Percentiles rank a stretch among this genome's conserved stretches.
Conservation (phyloP, 1,140 invertebrate genomes). For the Apis laboriosa region DNA sequence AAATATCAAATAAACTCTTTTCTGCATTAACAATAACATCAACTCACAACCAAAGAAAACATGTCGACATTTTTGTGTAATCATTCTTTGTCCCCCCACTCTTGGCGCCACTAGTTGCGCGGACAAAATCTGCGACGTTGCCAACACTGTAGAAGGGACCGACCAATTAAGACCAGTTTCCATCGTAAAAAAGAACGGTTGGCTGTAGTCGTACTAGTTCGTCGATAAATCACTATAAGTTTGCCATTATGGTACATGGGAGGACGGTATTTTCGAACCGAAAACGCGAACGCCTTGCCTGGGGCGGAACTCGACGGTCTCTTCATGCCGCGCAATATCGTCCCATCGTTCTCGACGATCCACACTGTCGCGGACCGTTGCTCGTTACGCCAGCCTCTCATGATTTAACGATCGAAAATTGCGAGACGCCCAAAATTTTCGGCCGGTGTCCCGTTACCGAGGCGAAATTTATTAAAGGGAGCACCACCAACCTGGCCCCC, state of each 20-base stretch:
- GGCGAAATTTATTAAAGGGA: slow-evolving; percentile 57
- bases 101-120: no score
- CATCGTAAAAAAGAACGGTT: background rate
- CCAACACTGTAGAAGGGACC: background rate
- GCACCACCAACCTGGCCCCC: slow-evolving; percentile 17
- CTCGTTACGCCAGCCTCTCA: slow-evolving; percentile 35
- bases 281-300: background rate
- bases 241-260: background rate
- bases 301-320: background rate
- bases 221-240: slow-evolving; percentile 36
- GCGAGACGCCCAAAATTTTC: slow-evolving; percentile 48
- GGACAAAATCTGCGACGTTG: background rate
- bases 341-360: background rate
- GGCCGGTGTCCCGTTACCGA: slow-evolving; percentile 42
- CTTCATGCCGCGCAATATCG: no score
- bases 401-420: slow-evolving; percentile 57
- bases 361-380: slow-evolving; percentile 22
- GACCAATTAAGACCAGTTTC: slow-evolving; percentile 10
- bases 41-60: background rate
- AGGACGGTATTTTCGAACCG: background rate
- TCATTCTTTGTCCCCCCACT: background rate
- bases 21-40: background rate
- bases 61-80: no score
- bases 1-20: background rate
- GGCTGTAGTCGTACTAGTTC: background rate